phyloP scores from a whole-genome alignment of 35 echinoderm and acorn worm genomes.

The Heliocidaris erythrogramma region DNA sequence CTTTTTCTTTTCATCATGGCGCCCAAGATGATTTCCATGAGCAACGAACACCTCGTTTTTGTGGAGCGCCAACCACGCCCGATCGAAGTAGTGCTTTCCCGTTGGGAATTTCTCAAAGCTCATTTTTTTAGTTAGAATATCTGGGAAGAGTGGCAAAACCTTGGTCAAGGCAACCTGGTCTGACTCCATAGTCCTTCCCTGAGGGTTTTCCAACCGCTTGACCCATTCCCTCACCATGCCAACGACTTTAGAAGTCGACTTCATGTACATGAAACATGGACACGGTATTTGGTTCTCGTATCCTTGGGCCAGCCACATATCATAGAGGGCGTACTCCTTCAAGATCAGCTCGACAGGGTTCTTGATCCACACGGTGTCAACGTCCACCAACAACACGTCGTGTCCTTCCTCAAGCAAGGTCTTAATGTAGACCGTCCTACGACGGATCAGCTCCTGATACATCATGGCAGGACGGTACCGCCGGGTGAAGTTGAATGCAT shows the following conservation, averaged over 20 bases:
- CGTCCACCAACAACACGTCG: constrained; percentile 46
- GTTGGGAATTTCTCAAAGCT: constrained; percentile 43
- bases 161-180: constrained; percentile 34
- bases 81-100: constrained; percentile 13
- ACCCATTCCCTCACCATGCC: constrained; percentile 45
- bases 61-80: constrained; percentile 6
- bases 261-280: constrained; percentile 53
- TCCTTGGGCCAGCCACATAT: constrained; percentile 39
- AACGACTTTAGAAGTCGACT: not conserved
- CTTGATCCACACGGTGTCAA: constrained; percentile 35
- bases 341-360: constrained; percentile 16
- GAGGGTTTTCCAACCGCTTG: constrained; percentile 16
- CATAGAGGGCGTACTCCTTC: constrained; percentile 14
- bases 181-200: not conserved
- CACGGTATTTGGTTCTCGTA: constrained; percentile 30
- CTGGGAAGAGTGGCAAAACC: not conserved
- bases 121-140: not conserved
- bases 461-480: not conserved
- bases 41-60: constrained; percentile 23
- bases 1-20: constrained; percentile 43
- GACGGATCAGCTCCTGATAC: constrained; percentile 53
- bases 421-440: constrained; percentile 40
- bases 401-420: constrained; percentile 31
- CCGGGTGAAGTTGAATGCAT: constrained; percentile 42
- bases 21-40: constrained; percentile 35